Percentiles rank a stretch among this genome's conserved stretches.
Conservation (phyloP, 2,797 vertebrate species). For the Antennarius maculatus region DNA sequence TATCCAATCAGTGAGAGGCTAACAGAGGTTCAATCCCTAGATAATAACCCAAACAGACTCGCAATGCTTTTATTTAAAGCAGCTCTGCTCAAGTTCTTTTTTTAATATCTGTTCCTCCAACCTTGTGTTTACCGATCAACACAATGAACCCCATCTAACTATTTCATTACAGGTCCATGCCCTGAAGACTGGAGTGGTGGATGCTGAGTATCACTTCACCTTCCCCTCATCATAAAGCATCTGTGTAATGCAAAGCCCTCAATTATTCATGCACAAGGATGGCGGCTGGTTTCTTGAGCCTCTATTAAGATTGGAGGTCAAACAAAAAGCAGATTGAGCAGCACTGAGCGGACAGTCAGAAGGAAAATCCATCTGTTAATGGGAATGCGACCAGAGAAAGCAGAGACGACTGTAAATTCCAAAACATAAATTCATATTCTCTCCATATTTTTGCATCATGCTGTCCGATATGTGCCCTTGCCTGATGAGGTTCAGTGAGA, state of each 20-base stretch:
- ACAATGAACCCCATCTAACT: slow-evolving; percentile 38
- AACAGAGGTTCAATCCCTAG: slow-evolving; percentile 24
- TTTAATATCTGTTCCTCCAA: slow-evolving; percentile 1
- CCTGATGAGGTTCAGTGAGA: slow-evolving; percentile 1
- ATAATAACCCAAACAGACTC: slow-evolving; percentile 5
- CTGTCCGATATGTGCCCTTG: slow-evolving; percentile 1
- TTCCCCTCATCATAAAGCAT: slow-evolving; percentile 47
- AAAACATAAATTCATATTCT: neutral
- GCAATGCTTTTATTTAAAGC: slow-evolving; percentile 16
- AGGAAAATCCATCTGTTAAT: slow-evolving; percentile 17
- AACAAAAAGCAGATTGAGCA: slow-evolving; percentile 39
- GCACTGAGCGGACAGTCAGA: slow-evolving; percentile 36
- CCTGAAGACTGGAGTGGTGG: slow-evolving; percentile 32
- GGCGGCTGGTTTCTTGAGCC: slow-evolving; percentile 55
- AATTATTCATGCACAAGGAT: slow-evolving; percentile 70
- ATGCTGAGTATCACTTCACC: slow-evolving; percentile 38
- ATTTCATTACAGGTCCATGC: slow-evolving; percentile 28
- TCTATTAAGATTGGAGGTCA: slow-evolving; percentile 70
- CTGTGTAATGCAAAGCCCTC: slow-evolving; percentile 51
- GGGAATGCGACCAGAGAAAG: slow-evolving; percentile 14
- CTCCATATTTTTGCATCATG: slow-evolving; percentile 1
- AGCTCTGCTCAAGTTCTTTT: neutral
- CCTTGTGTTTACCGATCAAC: slow-evolving; percentile 26
- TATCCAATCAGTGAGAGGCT: slow-evolving; percentile 39
- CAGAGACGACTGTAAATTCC: neutral